These are phyloP conservation scores for Engraulis encrasicolus DNA, from an alignment of 2,113 vertebrate species.

Conservation along the genomic window DNA sequence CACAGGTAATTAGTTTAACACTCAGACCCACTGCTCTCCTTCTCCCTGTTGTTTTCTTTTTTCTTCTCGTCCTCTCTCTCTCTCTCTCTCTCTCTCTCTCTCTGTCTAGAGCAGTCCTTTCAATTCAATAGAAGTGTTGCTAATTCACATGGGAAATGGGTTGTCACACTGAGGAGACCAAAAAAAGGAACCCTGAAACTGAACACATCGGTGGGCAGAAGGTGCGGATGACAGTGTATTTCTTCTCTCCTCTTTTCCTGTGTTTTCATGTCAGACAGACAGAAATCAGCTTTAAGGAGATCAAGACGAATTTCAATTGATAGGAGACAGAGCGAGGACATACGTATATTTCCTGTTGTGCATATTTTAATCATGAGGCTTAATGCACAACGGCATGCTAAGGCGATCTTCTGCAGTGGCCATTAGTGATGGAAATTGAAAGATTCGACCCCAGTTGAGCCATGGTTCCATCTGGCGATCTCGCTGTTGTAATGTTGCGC, in stretches of 20 bases:
- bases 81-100: background rate
- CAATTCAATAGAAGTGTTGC: constrained; percentile 67
- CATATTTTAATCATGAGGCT: background rate
- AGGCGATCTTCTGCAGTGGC: background rate
- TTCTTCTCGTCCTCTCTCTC: too few relatives aligned
- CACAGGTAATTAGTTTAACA: constrained; percentile 74
- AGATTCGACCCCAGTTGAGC: background rate
- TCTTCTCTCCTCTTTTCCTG: background rate
- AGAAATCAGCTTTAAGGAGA: background rate
- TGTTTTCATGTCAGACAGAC: background rate
- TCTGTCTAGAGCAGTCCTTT: constrained; percentile 34
- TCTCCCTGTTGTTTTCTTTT: too few relatives aligned
- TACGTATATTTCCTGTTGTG: too few relatives aligned
- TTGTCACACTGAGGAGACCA: constrained; percentile 36
- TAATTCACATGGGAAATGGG: constrained; percentile 53
- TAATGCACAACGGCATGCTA: background rate
- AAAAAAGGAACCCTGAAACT: constrained; percentile 23
- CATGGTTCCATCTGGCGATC: background rate
- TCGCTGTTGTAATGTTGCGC: background rate
- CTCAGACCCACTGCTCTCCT: constrained; percentile 51
- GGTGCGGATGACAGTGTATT: background rate
- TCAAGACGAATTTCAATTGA: background rate
- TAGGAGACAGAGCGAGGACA: too few relatives aligned
- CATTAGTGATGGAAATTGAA: background rate
- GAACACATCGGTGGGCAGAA: background rate